Evolutionary conservation across 2,113 vertebrate species (phyloP).

Genomic region (Chelonoidis abingdonii): DNA sequence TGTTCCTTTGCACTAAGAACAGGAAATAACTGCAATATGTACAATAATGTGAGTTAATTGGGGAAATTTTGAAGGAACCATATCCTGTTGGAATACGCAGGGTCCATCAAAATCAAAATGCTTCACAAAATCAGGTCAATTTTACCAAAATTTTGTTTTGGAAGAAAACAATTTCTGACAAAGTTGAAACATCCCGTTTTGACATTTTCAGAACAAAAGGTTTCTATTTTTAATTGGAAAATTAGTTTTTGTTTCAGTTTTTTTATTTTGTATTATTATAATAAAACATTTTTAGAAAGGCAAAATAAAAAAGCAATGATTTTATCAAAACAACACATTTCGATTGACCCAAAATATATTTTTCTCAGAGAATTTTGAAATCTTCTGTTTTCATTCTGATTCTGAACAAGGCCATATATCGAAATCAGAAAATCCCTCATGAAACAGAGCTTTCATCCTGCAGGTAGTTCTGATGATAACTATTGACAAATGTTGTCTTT

Average conservation of each 20-base stretch:
- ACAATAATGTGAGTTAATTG: background rate
- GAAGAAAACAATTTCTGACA: background rate
- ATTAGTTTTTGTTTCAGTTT: background rate
- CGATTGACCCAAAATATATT: background rate
- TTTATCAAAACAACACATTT: background rate
- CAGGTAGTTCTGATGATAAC: fast-evolving
- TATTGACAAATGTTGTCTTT: fast-evolving
- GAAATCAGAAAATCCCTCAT: fast-evolving
- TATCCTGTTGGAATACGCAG: background rate
- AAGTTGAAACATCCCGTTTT: background rate
- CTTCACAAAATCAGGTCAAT: background rate
- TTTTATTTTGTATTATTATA: background rate
- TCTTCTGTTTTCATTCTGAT: background rate
- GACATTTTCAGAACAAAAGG: background rate
- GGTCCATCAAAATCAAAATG: background rate
- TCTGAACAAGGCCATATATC: background rate
- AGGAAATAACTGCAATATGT: background rate
- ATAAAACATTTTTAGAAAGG: background rate
- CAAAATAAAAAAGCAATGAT: background rate
- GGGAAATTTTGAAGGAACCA: background rate
- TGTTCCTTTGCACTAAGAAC: background rate
- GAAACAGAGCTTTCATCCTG: background rate
- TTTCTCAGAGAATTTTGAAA: background rate
- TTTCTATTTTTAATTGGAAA: background rate
- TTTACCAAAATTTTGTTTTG: background rate